Conservation (phyloP, 2,888 invertebrate genomes). For the Aphrophora alni region DNA sequence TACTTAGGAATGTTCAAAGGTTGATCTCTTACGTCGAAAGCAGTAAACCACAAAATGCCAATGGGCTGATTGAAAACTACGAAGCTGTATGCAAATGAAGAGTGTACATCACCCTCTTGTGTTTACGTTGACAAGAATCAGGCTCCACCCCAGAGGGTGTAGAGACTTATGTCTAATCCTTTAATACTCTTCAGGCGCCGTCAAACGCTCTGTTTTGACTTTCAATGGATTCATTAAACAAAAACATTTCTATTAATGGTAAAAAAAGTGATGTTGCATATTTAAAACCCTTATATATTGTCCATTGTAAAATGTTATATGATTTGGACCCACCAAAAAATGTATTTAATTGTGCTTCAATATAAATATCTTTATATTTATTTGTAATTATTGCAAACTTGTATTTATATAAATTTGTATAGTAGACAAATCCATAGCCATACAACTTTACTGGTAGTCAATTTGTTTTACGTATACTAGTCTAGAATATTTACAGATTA, state of each 20-base stretch:
- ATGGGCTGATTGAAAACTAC: not conserved
- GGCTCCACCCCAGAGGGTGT: not conserved
- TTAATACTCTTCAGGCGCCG: not conserved
- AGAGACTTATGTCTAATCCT: not conserved
- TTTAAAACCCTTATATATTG: too few relatives aligned
- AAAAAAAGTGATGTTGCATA: too few relatives aligned
- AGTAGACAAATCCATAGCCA: too few relatives aligned
- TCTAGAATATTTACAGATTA: too few relatives aligned
- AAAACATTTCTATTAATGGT: not conserved
- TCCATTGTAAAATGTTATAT: too few relatives aligned
- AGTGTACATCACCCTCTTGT: slow-evolving; percentile 2
- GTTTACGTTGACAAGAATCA: slow-evolving; percentile 9
- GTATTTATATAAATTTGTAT: too few relatives aligned
- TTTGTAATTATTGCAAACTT: too few relatives aligned
- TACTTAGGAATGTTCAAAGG: not conserved
- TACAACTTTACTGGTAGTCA: too few relatives aligned
- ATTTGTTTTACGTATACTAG: too few relatives aligned
- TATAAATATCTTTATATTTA: too few relatives aligned
- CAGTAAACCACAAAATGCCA: not conserved
- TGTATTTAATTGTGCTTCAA: too few relatives aligned
- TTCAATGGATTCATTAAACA: not conserved
- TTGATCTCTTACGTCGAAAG: not conserved
- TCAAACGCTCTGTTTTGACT: not conserved
- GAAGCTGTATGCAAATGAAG: not conserved
- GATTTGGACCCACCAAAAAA: too few relatives aligned